phyloP scores from a whole-genome alignment of 2,113 vertebrate species.

The Actinemys pallida region DNA sequence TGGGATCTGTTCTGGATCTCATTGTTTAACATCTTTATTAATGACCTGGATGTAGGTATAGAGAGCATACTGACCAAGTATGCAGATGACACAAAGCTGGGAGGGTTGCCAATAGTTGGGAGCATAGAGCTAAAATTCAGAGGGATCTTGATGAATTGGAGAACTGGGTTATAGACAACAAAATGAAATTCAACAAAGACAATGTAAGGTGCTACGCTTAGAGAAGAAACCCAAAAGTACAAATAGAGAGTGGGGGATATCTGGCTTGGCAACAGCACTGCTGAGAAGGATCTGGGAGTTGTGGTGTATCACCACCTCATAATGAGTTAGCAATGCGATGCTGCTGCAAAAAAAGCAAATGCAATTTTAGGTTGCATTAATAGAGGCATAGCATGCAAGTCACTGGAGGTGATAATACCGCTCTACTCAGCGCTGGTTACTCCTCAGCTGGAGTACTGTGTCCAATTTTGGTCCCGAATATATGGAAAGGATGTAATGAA shows the following conservation, averaged over 20 bases:
- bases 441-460: background rate
- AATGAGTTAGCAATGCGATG: background rate
- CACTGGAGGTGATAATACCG: background rate
- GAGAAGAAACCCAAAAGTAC: background rate
- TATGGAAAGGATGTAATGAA: background rate
- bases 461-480: background rate
- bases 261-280: background rate
- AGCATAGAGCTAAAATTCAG: too few relatives aligned
- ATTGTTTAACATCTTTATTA: too few relatives aligned
- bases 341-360: background rate
- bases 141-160: too few relatives aligned
- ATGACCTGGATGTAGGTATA: too few relatives aligned
- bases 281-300: background rate
- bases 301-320: background rate
- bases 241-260: background rate
- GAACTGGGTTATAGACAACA: too few relatives aligned
- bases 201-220: too few relatives aligned
- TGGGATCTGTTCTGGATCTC: too few relatives aligned
- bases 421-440: background rate
- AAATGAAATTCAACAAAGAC: too few relatives aligned
- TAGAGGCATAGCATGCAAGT: background rate
- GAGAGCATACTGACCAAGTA: too few relatives aligned
- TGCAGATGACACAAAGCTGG: too few relatives aligned
- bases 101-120: too few relatives aligned
- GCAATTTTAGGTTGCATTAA: background rate